phyloP scores from a whole-genome alignment of 2,888 invertebrate species.

The Tipula confusa region DNA sequence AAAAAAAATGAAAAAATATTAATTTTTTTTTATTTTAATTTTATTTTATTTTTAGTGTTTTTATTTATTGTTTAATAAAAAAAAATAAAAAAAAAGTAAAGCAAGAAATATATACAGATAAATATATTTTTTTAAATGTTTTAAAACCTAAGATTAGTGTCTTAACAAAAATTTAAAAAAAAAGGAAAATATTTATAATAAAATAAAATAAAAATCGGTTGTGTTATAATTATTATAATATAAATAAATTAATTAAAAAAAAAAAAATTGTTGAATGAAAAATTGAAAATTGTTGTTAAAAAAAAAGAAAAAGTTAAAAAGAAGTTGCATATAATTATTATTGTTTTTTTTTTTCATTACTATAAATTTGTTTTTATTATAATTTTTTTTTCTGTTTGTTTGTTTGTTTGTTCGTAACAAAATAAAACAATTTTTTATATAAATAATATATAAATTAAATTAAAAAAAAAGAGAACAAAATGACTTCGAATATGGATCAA shows the following conservation, averaged over 20 bases:
- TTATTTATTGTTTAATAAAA: slow-evolving; percentile 5
- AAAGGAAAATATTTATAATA: slow-evolving; percentile 14
- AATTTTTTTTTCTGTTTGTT: too few relatives aligned
- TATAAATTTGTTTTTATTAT: slow-evolving; percentile 29
- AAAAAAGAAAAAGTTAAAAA: slow-evolving; percentile 7
- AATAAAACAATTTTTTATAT: slow-evolving; percentile 27
- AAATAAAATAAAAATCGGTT: slow-evolving; percentile 13
- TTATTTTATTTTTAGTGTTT: slow-evolving; percentile 16
- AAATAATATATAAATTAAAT: slow-evolving; percentile 5
- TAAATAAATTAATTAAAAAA: background rate
- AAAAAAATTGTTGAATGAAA: slow-evolving; percentile 26
- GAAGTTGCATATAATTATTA: background rate
- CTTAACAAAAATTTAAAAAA: background rate
- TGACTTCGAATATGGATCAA: slow-evolving; percentile 55
- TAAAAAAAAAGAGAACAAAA: slow-evolving; percentile 37
- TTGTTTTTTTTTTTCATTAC: slow-evolving; percentile 7
- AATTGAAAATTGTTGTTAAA: slow-evolving; percentile 29
- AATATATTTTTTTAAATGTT: slow-evolving; percentile 20
- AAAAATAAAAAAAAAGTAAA: background rate
- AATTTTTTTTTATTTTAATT: background rate
- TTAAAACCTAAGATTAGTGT: slow-evolving; percentile 25
- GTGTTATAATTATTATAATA: slow-evolving; percentile 25
- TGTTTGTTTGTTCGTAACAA: slow-evolving; percentile 30
- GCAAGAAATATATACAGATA: too few relatives aligned
- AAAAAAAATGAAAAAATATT: background rate